Percentiles rank a stretch among this genome's conserved stretches.
phyloP scores from a whole-genome alignment of 2,888 invertebrate genomes.

The Ectemnius lituratus region DNA sequence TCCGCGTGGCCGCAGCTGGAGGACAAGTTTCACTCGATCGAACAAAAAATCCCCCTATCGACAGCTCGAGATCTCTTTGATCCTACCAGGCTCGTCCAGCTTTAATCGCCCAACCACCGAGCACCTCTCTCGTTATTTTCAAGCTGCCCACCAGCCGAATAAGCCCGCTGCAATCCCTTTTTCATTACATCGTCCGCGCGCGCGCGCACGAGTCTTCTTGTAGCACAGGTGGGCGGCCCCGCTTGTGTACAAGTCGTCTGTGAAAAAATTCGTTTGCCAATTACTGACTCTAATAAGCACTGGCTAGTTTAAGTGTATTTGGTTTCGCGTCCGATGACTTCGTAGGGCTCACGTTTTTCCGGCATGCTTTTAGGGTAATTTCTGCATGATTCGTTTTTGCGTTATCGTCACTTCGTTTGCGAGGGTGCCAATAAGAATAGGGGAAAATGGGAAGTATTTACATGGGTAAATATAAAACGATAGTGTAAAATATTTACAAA shows the following conservation, averaged over 20 bases:
- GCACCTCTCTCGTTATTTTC: conserved; percentile 17
- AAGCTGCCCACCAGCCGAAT: conserved; percentile 13
- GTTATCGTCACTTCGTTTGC: too few species aligned
- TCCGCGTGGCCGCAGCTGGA: conserved; percentile 50
- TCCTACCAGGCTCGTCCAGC: conserved; percentile 36
- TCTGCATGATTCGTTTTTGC: background rate
- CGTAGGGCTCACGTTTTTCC: background rate
- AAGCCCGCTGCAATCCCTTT: conserved; percentile 29
- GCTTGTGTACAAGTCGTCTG: conserved; percentile 4
- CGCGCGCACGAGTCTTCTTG: background rate
- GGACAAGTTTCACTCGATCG: conserved; percentile 51
- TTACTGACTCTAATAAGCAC: background rate
- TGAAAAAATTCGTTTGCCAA: conserved; percentile 14
- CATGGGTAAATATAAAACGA: too few species aligned
- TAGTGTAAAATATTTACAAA: too few species aligned
- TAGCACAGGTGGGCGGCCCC: conserved; percentile 4
- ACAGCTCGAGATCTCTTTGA: conserved; percentile 45
- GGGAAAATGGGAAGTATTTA: too few species aligned
- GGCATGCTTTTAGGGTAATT: background rate
- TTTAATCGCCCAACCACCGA: conserved; percentile 36
- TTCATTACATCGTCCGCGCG: conserved; percentile 14
- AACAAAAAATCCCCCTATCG: conserved; percentile 39
- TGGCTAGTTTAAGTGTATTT: background rate
- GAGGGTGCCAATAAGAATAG: too few species aligned
- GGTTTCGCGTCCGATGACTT: background rate